Percentiles rank a stretch among this genome's conserved stretches.
These are phyloP conservation scores for Sylvilagus bachmani DNA, from an alignment of 2,113 vertebrate genomes.

Conservation along the genomic window DNA sequence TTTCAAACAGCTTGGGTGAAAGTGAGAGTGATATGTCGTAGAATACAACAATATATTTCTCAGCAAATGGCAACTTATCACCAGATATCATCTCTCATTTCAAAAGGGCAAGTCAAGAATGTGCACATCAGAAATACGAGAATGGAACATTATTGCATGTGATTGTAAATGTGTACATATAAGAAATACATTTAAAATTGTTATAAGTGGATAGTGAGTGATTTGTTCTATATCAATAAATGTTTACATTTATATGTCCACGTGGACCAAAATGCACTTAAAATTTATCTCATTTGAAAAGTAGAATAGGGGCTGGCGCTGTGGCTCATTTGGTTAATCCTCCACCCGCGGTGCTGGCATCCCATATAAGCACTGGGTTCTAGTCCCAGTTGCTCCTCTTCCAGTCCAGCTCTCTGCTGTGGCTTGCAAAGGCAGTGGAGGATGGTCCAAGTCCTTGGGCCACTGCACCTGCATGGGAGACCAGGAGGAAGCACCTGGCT, in stretches of 20 bases:
- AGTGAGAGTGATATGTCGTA: fast-evolving
- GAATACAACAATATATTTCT: not conserved
- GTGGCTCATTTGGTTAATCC: no score
- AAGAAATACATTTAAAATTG: not conserved
- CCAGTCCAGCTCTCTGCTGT: no score
- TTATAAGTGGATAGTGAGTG: not conserved
- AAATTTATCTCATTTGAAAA: not conserved
- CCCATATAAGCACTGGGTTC: no score
- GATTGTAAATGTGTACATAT: not conserved
- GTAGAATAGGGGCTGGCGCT: not conserved
- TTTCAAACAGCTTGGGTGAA: not conserved
- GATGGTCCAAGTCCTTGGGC: no score
- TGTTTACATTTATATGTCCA: not conserved
- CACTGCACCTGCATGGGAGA: no score
- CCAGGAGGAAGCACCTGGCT: no score
- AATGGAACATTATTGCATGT: not conserved
- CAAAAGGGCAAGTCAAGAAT: not conserved
- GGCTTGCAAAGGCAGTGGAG: no score
- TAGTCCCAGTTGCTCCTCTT: no score
- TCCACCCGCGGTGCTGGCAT: no score
- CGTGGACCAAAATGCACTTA: not conserved
- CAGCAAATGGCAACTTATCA: not conserved
- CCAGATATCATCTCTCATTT: not conserved
- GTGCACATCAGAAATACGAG: not conserved
- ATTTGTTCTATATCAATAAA: not conserved